Evolutionary conservation across 2,888 invertebrate genomes (phyloP).

Genomic region (Tetramorium bicarinatum): DNA sequence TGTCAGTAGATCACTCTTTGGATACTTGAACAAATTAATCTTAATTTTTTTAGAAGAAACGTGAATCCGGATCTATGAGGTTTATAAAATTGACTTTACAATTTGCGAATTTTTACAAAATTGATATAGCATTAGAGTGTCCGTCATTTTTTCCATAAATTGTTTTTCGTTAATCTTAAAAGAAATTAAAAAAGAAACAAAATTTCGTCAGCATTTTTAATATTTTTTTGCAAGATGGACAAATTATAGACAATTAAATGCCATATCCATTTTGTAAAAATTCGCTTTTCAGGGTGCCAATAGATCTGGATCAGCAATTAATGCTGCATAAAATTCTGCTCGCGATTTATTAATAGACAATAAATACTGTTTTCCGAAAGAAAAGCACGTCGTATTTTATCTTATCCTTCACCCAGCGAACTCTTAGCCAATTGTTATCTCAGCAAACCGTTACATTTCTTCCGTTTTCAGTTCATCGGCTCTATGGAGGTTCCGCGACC

Average conservation of each 20-base stretch:
- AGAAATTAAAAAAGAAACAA: too few relatives aligned
- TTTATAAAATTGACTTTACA: too few relatives aligned
- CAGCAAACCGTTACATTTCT: not conserved
- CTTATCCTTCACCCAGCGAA: not conserved
- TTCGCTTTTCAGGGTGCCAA: too few relatives aligned
- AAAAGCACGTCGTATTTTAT: not conserved
- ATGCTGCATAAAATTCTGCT: not conserved
- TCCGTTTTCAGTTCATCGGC: slow-evolving; percentile 94
- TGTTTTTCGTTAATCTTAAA: too few relatives aligned
- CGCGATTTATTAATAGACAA: not conserved
- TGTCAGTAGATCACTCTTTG: not conserved
- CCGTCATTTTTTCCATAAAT: too few relatives aligned
- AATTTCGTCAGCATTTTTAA: too few relatives aligned
- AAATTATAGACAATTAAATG: too few relatives aligned
- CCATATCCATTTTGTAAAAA: too few relatives aligned
- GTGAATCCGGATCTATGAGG: not conserved
- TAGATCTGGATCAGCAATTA: not conserved
- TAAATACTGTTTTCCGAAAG: not conserved
- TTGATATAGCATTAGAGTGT: too few relatives aligned
- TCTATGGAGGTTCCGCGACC: slow-evolving; percentile 99
- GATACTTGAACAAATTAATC: not conserved
- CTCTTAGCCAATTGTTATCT: not conserved
- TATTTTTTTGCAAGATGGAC: too few relatives aligned
- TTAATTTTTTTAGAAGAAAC: not conserved
- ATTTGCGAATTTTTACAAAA: too few relatives aligned